Evolutionary conservation across 2,797 vertebrate species (phyloP).

Genomic region (Ptychobarbus kaznakovi): DNA sequence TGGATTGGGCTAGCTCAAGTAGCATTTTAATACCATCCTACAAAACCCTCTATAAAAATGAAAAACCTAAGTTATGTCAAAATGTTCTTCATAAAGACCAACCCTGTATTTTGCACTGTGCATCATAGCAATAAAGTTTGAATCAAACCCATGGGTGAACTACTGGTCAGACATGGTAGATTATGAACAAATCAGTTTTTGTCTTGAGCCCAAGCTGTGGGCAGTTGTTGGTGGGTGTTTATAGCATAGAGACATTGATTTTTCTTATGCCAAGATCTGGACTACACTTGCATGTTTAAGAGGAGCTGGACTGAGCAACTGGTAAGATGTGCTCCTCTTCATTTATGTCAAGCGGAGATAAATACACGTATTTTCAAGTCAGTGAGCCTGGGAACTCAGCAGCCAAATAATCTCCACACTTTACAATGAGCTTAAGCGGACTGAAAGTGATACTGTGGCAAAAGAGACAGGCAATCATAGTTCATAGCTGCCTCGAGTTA

Average conservation of each 20-base stretch:
- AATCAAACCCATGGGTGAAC: constrained; percentile 15
- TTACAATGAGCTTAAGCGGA: constrained; percentile 5
- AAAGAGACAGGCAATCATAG: constrained; percentile 8
- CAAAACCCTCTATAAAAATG: not conserved
- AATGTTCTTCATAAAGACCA: not conserved
- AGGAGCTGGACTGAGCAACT: not conserved
- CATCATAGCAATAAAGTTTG: not conserved
- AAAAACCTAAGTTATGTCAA: not conserved
- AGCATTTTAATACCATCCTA: not conserved
- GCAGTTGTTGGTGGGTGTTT: constrained; percentile 18
- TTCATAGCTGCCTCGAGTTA: no score
- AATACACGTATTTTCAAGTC: not conserved
- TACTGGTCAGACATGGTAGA: constrained; percentile 32
- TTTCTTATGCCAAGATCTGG: constrained; percentile 29
- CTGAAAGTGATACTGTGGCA: constrained; percentile 19
- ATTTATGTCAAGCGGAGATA: not conserved
- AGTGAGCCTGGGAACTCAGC: not conserved
- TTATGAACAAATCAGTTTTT: constrained; percentile 54
- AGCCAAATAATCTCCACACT: not conserved
- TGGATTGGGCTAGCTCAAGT: not conserved
- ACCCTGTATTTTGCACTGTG: not conserved
- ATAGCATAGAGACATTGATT: constrained; percentile 31
- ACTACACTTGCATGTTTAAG: constrained; percentile 23
- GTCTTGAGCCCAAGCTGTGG: constrained; percentile 32
- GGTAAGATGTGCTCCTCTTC: not conserved